Conservation (phyloP, 2,888 invertebrate species). For the Sinhomidia bicolor region DNA sequence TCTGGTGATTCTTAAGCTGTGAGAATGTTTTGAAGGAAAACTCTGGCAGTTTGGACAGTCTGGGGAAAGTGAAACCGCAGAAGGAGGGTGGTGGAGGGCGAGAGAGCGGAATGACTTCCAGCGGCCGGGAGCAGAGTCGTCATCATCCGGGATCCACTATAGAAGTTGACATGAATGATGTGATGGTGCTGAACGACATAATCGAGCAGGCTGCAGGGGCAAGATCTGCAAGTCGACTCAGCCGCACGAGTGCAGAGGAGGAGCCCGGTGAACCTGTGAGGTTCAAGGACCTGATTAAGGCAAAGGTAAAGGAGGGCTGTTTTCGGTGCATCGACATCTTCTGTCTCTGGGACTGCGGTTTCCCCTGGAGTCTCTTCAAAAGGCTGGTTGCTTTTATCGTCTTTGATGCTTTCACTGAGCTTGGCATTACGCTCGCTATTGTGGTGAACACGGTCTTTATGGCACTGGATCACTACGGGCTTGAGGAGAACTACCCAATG, state of each 20-base stretch:
- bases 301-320: constrained; percentile 88
- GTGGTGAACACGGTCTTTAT: constrained; percentile 95
- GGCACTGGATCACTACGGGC: constrained; percentile 96
- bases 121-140: too few relatives aligned
- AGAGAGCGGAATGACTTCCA: too few relatives aligned
- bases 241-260: constrained; percentile 80
- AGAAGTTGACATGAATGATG: constrained; percentile 84
- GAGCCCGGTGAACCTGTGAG: constrained; percentile 63
- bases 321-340: constrained; percentile 88
- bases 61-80: neutral
- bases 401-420: constrained; percentile 98
- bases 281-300: constrained; percentile 88
- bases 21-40: neutral
- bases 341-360: constrained; percentile 94
- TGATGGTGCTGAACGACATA: constrained; percentile 98
- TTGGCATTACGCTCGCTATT: constrained; percentile 98
- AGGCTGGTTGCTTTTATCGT: constrained; percentile 93
- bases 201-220: constrained; percentile 94
- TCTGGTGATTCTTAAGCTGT: neutral
- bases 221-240: constrained; percentile 81
- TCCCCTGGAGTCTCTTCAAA: constrained; percentile 94
- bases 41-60: neutral
- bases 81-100: neutral
- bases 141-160: neutral
- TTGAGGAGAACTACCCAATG: constrained; percentile 89